A percentile compares a stretch with the other conserved stretches of the same genome.
Evolutionary conservation across 2,797 vertebrate species (phyloP).

Genomic region (Microctenopoma steveboyesi): DNA sequence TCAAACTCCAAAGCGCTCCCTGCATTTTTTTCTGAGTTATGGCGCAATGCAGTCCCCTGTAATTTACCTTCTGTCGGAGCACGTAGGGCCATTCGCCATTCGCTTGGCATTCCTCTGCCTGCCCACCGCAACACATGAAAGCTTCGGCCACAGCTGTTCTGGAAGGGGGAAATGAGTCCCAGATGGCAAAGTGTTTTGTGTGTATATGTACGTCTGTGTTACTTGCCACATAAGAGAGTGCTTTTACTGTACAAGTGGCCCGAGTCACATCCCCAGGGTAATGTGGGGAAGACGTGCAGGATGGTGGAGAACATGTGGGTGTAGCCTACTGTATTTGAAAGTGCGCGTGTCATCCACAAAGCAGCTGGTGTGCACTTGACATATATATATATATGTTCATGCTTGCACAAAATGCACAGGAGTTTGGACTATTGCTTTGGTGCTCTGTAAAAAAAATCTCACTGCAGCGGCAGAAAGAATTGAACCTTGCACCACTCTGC

Average conservation of each 20-base stretch:
- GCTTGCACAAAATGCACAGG: constrained; percentile 11
- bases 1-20: constrained; percentile 61
- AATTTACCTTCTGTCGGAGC: constrained; percentile 78
- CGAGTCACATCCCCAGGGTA: constrained; percentile 71
- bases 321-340: constrained; percentile 47
- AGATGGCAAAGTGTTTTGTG: constrained; percentile 76
- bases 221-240: constrained; percentile 75
- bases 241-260: constrained; percentile 77
- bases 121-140: constrained; percentile 79
- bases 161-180: constrained; percentile 75
- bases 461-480: constrained; percentile 1
- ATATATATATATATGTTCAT: constrained; percentile 14
- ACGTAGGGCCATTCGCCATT: constrained; percentile 38
- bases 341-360: constrained; percentile 23
- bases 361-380: constrained; percentile 46
- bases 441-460: neutral
- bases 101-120: constrained; percentile 74
- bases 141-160: constrained; percentile 80
- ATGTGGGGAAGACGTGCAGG: constrained; percentile 62
- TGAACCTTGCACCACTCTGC: constrained; percentile 26
- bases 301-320: constrained; percentile 38
- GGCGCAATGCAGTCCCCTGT: constrained; percentile 68
- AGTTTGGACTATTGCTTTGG: neutral
- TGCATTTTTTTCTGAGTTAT: constrained; percentile 72
- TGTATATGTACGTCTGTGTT: constrained; percentile 59